Percentiles rank a stretch among this genome's conserved stretches.
These are phyloP conservation scores for Chrysolina americana DNA, from an alignment of 2,888 invertebrate genomes.

Conservation along the genomic window DNA sequence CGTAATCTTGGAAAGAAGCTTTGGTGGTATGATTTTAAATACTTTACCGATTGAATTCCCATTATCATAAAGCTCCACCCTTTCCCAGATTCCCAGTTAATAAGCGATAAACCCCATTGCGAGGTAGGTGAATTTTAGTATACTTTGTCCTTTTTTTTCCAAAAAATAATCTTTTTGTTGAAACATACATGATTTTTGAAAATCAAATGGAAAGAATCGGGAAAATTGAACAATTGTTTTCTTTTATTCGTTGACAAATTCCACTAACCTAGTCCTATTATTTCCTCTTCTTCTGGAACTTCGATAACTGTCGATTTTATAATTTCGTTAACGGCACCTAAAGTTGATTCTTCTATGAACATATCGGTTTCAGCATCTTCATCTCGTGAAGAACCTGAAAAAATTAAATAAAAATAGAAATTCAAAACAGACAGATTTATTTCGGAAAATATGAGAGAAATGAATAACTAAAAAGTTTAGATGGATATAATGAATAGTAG, in stretches of 20 bases:
- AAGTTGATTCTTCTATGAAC: constrained; percentile 70
- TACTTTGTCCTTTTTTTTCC: no score
- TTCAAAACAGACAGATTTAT: not conserved
- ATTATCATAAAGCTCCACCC: no score
- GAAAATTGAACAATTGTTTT: not conserved
- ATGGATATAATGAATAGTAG: no score
- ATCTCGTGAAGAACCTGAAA: constrained; percentile 29
- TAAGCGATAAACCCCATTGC: no score
- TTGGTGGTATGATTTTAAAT: no score
- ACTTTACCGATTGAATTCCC: no score
- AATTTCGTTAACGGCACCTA: constrained; percentile 68
- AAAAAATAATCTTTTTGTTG: no score
- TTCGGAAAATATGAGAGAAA: not conserved
- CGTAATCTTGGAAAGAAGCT: no score
- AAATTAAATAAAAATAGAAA: not conserved
- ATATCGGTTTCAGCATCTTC: constrained; percentile 66
- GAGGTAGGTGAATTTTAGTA: no score
- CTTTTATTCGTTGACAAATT: not conserved
- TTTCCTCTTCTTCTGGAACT: constrained; percentile 58
- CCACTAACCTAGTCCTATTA: constrained; percentile 66
- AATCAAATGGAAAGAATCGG: not conserved
- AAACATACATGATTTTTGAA: not conserved
- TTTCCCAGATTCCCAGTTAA: no score
- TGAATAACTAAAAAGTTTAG: no score
- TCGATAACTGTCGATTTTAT: constrained; percentile 62